A percentile compares a stretch with the other conserved stretches of the same genome.
phyloP scores from a whole-genome alignment of 2,888 invertebrate species.

The Eupeodes latifasciatus region DNA sequence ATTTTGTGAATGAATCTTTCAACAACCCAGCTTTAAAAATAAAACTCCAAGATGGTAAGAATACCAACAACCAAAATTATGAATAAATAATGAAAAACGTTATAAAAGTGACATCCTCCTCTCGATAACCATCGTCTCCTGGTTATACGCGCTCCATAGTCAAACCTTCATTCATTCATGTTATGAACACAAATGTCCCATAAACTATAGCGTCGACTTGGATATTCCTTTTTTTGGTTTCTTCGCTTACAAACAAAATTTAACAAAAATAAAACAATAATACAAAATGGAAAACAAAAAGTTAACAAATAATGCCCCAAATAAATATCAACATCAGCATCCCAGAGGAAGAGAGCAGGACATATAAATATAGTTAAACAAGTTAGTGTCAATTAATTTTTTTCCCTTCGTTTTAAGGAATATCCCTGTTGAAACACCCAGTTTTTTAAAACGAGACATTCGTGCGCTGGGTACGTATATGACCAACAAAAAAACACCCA shows the following conservation, averaged over 20 bases:
- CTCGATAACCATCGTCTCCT: constrained; percentile 68
- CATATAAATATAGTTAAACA: constrained; percentile 71
- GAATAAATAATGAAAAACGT: constrained; percentile 67
- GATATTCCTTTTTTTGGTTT: neutral
- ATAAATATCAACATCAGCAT: neutral
- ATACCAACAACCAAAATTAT: constrained; percentile 61
- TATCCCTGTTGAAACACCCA: constrained; percentile 33
- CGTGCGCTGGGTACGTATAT: neutral
- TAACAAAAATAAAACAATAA: neutral
- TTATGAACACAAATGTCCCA: constrained; percentile 47
- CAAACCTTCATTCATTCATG: constrained; percentile 30
- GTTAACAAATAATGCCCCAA: constrained; percentile 60
- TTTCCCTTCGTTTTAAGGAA: constrained; percentile 11
- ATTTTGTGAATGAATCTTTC: constrained; percentile 37
- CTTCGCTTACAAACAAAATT: neutral
- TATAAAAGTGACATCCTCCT: constrained; percentile 56
- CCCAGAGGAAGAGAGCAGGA: constrained; percentile 22
- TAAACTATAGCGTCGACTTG: constrained; percentile 52
- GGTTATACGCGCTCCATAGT: constrained; percentile 61
- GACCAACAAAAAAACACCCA: constrained; percentile 23
- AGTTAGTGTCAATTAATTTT: constrained; percentile 68
- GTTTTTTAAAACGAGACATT: neutral
- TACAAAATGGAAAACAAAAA: constrained; percentile 43
- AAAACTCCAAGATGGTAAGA: neutral
- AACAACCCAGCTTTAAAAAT: neutral